Conservation (phyloP, 2,888 invertebrate species). For the Buathra laborator region DNA sequence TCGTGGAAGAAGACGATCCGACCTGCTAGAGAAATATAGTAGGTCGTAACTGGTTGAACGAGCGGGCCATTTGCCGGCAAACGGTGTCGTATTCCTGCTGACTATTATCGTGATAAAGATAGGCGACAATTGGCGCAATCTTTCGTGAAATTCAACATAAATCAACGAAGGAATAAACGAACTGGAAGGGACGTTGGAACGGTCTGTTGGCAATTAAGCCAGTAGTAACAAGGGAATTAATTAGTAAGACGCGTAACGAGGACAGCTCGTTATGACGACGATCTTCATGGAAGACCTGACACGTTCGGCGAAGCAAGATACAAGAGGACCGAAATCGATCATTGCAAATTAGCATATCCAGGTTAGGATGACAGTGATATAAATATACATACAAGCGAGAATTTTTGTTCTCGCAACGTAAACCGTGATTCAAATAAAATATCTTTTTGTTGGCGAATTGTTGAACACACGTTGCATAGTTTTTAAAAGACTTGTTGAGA, state of each 20-base stretch:
- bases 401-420: slow-evolving; percentile 14
- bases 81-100: not conserved
- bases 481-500: slow-evolving; percentile 30
- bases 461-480: slow-evolving; percentile 41
- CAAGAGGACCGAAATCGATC: not conserved
- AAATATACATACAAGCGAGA: slow-evolving; percentile 7
- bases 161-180: slow-evolving; percentile 35
- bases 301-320: not conserved
- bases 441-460: slow-evolving; percentile 50
- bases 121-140: not conserved
- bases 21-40: not conserved
- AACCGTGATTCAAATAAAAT: slow-evolving; percentile 2
- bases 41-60: slow-evolving; percentile 20
- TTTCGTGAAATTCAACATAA: not conserved
- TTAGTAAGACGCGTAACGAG: not conserved
- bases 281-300: slow-evolving; percentile 9
- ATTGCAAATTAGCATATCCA: slow-evolving; percentile 8
- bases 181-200: not conserved
- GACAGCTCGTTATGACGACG: not conserved
- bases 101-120: slow-evolving; percentile 1
- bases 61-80: not conserved
- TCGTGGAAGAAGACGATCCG: not conserved
- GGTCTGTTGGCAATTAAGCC: slow-evolving; percentile 27
- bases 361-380: slow-evolving; percentile 11
- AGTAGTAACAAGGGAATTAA: slow-evolving; percentile 20